phyloP scores from a whole-genome alignment of 2,797 vertebrate species.

The Enteromius unitaeniatus region DNA sequence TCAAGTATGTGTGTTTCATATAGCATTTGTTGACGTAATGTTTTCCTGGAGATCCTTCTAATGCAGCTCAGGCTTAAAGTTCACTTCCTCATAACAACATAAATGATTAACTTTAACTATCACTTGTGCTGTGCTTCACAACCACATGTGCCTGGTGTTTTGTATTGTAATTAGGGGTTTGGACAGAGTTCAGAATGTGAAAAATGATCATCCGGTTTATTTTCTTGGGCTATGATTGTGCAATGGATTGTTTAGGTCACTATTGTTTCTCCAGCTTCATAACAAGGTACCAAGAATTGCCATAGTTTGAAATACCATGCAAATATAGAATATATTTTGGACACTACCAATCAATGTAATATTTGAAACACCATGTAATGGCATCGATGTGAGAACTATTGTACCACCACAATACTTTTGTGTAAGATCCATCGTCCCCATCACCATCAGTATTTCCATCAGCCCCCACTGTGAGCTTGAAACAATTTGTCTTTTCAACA shows the following conservation, averaged over 20 bases:
- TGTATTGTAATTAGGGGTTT: slow-evolving; percentile 16
- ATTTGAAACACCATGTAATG: neutral
- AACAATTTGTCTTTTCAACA: slow-evolving; percentile 25
- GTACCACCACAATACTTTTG: neutral
- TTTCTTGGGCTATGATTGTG: neutral
- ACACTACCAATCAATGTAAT: neutral
- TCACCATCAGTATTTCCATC: neutral
- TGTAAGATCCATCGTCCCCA: neutral
- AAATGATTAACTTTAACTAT: slow-evolving; percentile 64
- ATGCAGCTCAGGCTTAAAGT: slow-evolving; percentile 63
- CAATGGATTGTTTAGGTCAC: neutral
- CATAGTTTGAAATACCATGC: neutral
- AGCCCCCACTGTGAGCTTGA: neutral
- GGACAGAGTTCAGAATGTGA: slow-evolving; percentile 1
- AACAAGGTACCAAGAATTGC: neutral
- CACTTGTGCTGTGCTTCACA: slow-evolving; percentile 10
- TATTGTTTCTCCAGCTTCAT: neutral
- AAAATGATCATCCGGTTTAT: neutral
- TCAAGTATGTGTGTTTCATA: slow-evolving; percentile 1
- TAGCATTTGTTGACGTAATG: neutral
- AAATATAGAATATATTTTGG: neutral
- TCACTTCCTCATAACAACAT: slow-evolving; percentile 70
- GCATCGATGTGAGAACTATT: neutral
- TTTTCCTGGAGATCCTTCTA: slow-evolving; percentile 41
- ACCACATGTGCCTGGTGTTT: slow-evolving; percentile 13